A percentile compares a stretch with the other conserved stretches of the same genome.
These are phyloP conservation scores for Parapristionchus giblindavisi DNA, from an alignment of 2,888 invertebrate genomes.

Conservation along the genomic window DNA sequence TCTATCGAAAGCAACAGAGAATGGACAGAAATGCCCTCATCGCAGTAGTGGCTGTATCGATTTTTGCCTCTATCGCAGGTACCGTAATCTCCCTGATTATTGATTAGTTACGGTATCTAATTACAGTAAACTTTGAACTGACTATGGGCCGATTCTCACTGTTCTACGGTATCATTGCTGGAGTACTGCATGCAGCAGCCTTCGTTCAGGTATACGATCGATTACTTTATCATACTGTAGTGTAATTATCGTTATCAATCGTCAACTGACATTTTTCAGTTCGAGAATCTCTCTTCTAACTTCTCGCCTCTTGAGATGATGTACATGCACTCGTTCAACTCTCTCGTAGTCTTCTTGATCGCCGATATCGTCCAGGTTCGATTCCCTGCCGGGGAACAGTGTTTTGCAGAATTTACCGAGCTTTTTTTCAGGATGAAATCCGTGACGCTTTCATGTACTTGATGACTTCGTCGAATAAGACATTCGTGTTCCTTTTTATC, in stretches of 20 bases:
- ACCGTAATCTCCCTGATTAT: neutral
- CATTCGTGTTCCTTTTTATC: conserved; percentile 55
- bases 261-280: conserved; percentile 40
- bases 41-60: conserved; percentile 2
- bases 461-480: conserved; percentile 61
- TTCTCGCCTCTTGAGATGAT: conserved; percentile 59
- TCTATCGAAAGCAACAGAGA: conserved; percentile 28
- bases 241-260: neutral
- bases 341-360: conserved; percentile 63
- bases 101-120: neutral
- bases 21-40: conserved; percentile 23
- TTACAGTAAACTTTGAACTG: conserved; percentile 62
- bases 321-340: conserved; percentile 68
- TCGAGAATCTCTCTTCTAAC: conserved; percentile 49
- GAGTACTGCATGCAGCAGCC: conserved; percentile 53
- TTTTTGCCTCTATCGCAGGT: conserved; percentile 32
- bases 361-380: conserved; percentile 64
- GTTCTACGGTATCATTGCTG: conserved; percentile 58
- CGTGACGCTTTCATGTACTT: conserved; percentile 68
- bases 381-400: too few relatives aligned
- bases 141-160: conserved; percentile 62
- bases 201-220: conserved; percentile 37
- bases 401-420: neutral
- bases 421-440: conserved; percentile 61
- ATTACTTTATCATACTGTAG: too few relatives aligned